Percentiles rank a stretch among this genome's conserved stretches.
These are phyloP conservation scores for Apis dorsata DNA, from an alignment of 1,140 invertebrate genomes.

Conservation along the genomic window DNA sequence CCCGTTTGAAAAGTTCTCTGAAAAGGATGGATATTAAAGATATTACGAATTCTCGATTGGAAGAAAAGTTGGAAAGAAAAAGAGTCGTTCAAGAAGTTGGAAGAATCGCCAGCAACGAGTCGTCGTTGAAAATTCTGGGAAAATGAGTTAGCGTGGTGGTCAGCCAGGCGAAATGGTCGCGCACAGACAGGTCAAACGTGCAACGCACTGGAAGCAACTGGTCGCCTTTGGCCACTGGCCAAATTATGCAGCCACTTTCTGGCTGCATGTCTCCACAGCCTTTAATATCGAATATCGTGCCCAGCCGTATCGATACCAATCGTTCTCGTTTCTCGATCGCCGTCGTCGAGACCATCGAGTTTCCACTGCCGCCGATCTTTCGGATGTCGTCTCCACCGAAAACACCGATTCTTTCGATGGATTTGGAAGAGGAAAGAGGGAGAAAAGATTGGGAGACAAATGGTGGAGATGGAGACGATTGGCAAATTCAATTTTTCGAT, in stretches of 20 bases:
- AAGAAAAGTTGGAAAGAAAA: background rate
- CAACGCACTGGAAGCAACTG: conserved; percentile 74
- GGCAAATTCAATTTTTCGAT: background rate
- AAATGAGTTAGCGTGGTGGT: background rate
- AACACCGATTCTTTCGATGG: background rate
- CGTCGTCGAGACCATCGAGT: background rate
- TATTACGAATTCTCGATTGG: background rate
- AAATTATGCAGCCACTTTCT: conserved; percentile 72
- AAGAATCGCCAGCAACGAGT: background rate
- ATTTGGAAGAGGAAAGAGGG: background rate
- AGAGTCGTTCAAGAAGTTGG: too few species aligned
- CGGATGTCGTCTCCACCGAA: background rate
- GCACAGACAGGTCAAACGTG: conserved; percentile 65
- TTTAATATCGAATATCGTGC: conserved; percentile 65
- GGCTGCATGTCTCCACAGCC: conserved; percentile 9
- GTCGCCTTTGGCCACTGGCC: conserved; percentile 75
- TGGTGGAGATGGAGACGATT: background rate
- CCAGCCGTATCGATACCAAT: conserved; percentile 10
- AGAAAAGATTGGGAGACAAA: background rate
- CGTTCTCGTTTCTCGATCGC: background rate
- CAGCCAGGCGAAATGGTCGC: conserved; percentile 45
- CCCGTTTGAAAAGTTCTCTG: too few species aligned
- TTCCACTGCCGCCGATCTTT: background rate
- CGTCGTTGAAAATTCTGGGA: conserved; percentile 15
- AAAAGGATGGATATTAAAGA: too few species aligned